Evolutionary conservation across 2,888 invertebrate species (phyloP).

Genomic region (Pollenia griseotomentosa): DNA sequence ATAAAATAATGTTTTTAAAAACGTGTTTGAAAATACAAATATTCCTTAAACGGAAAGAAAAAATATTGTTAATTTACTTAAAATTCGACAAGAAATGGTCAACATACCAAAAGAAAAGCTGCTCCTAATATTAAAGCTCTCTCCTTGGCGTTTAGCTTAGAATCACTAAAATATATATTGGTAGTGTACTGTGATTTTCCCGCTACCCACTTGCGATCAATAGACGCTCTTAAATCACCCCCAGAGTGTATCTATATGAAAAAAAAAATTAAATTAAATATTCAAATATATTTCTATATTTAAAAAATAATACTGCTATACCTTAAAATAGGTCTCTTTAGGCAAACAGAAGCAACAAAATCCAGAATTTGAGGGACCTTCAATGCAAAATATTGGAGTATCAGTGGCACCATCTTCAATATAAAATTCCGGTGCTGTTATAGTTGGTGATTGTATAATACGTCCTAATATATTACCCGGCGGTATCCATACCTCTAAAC

Average conservation of each 20-base stretch:
- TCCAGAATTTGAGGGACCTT: constrained; percentile 88
- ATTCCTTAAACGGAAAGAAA: constrained; percentile 80
- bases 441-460: constrained; percentile 88
- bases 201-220: constrained; percentile 90
- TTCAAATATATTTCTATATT: not conserved
- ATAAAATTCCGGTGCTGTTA: constrained; percentile 88
- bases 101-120: constrained; percentile 91
- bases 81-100: not conserved
- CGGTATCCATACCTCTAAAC: constrained; percentile 89
- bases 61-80: not conserved
- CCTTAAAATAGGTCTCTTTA: constrained; percentile 81
- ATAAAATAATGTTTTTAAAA: constrained; percentile 69
- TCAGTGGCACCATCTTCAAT: constrained; percentile 88
- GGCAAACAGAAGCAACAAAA: constrained; percentile 85
- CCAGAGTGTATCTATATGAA: constrained; percentile 84
- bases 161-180: constrained; percentile 89
- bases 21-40: constrained; percentile 82
- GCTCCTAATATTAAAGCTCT: constrained; percentile 93
- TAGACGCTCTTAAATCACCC: constrained; percentile 84
- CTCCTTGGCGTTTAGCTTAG: constrained; percentile 89
- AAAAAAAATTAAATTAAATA: constrained; percentile 75
- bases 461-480: constrained; percentile 89
- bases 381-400: constrained; percentile 87
- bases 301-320: constrained; percentile 37
- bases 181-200: constrained; percentile 89